These are phyloP conservation scores for Trichogramma pretiosum DNA, from an alignment of 1,140 invertebrate species.

Conservation along the genomic window DNA sequence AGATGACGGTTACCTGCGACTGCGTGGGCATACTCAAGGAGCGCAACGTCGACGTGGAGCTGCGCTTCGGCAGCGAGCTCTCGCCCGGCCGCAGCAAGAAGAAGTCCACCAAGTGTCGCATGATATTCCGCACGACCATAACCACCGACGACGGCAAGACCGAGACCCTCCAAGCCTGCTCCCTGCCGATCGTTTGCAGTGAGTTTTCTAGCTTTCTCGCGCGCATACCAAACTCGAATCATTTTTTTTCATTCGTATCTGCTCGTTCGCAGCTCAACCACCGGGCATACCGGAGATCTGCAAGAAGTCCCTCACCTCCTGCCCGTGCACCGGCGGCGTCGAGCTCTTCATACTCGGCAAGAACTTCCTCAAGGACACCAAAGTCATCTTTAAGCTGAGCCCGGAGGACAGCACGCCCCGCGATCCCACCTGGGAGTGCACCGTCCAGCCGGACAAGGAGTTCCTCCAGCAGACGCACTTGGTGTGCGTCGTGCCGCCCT, in stretches of 20 bases:
- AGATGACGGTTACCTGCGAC: conserved; percentile 84
- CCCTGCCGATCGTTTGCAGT: conserved; percentile 93
- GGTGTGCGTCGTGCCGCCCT: conserved; percentile 82
- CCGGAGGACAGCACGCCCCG: conserved; percentile 40
- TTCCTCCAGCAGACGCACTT: conserved; percentile 85
- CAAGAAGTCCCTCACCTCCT: conserved; percentile 78
- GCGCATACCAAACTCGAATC: neutral
- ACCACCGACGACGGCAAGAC: conserved; percentile 61
- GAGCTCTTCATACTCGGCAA: conserved; percentile 93
- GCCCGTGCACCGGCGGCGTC: conserved; percentile 69
- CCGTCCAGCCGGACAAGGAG: conserved; percentile 72
- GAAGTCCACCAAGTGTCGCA: conserved; percentile 87
- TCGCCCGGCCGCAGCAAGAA: conserved; percentile 70
- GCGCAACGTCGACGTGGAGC: conserved; percentile 92
- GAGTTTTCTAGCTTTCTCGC: conserved; percentile 46
- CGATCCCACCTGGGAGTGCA: conserved; percentile 62
- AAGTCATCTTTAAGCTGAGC: conserved; percentile 73
- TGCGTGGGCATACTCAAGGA: conserved; percentile 85
- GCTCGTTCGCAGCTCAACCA: conserved; percentile 82
- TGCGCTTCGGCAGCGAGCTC: conserved; percentile 72
- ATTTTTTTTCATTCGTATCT: no score
- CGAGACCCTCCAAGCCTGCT: conserved; percentile 85
- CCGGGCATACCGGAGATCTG: conserved; percentile 92
- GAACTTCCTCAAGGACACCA: conserved; percentile 92
- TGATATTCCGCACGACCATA: conserved; percentile 84